Base-by-base conservation (phyloP, 2,888 invertebrate genomes). In the Metopia argyrocephala region DNA sequence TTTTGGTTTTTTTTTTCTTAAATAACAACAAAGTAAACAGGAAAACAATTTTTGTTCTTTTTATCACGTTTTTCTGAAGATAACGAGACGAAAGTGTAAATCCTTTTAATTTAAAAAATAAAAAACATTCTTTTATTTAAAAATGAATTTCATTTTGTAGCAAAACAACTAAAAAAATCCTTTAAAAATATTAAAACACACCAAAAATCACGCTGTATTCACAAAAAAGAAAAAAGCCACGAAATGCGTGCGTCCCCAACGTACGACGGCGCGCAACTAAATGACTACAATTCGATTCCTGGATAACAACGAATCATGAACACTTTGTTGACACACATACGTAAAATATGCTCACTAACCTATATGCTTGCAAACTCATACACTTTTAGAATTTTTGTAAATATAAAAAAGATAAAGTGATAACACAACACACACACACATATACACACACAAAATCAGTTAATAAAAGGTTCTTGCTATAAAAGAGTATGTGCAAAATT, bases 231-330 rank as follows among this genome's bases (percentile, higher is more conserved):
- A 56, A 84, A 86, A 15, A 38, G 31, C 38, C 12, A 89, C 88
- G 89, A 62, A 87, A 86, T 87, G 82, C 83, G 83, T 87, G 88
- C 89, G 90, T 89, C 90, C 89, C 89, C 87, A 87, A 87, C 88
- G 88, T 87, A 87, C 85, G 87, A 90, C 90, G 90, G 90, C 89
- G 89, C 90, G 89, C 89, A 89, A 90, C 89, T 88, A 89, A 90
- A 90, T 90, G 89, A 89, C 38, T 74, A 65, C 62, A 59, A 62
- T 65, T 52, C 38, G 65, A 82, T 79, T 82, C 83, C 76, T 79
- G 57, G 28, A 57, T 50, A 74, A 38, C 38, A 59, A 57, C 76
- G 56, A 76, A 76, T 69, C 76, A 76, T 69, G 54, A 38, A 48
- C 45, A 45, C 38, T 38, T 38, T 9, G 65, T 62, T 65, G 61